Evolutionary conservation across 2,113 vertebrate genomes (phyloP), one percentile per base, ranked within the genome.

Genomic region (Odocoileus virginianus): DNA sequence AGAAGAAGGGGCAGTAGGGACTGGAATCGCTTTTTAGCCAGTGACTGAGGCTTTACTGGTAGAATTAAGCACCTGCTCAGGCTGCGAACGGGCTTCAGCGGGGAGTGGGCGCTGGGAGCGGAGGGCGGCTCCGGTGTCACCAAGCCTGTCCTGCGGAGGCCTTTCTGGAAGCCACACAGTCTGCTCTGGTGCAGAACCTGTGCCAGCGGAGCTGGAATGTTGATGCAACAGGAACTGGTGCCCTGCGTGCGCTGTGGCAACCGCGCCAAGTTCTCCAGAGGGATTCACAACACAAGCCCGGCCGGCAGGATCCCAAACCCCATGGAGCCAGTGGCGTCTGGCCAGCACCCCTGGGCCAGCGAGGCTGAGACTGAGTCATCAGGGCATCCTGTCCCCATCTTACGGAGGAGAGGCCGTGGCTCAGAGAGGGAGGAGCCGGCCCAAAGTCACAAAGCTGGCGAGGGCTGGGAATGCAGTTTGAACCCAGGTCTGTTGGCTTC

Each of bases 211-310:
- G 76, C 27, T 3, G 47, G 50, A 25, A n/a, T 28, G 40, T 1
- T 86, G 58, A 76, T 16, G 60, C 15, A 30, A 87, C 28, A 47
- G 60, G 79, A 50, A 2, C 4, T 11, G 50, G 23, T 2, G 12
- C 17, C 40, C 8, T 1, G 43, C 0, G 0, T 7, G 4, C 11
- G 36, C 19, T 5, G 27, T 74, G 76, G 36, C 19, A 58, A n/a
- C 28, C 0, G 0, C 50, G 1, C 25, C 7, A n/a, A 36, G 45
- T 7, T 81, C 27, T 47, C 45, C 23, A 19, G n/a, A 60, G 19
- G 13, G 5, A 3, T 28, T 23, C 19, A 12, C 23, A 28, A 33
- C 45, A 23, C 10, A 17, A n/a, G 55, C 45, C 45, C 1, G 1
- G 55, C 61, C 30, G 2, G 47, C 67, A 47, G 74, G 27, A 2